phyloP scores from a whole-genome alignment of 2,797 vertebrate species.

The Helostoma temminkii region DNA sequence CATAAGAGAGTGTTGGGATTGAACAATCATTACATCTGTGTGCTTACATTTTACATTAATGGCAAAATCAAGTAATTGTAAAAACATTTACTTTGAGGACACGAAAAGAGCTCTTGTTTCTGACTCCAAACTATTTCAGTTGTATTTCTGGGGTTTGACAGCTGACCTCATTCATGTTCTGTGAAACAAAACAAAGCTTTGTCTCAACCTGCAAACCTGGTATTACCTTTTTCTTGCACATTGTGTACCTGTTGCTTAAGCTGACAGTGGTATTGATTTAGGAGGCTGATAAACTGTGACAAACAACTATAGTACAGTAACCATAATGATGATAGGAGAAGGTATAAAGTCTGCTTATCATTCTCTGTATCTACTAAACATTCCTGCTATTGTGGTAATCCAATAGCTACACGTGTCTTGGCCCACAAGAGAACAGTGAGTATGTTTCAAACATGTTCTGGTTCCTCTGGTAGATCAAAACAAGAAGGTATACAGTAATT shows the following conservation, averaged over 20 bases:
- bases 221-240: slow-evolving; percentile 1
- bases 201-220: slow-evolving; percentile 18
- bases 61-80: slow-evolving; percentile 38
- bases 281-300: slow-evolving; percentile 28
- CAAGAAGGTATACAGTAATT: too few relatives aligned
- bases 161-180: slow-evolving; percentile 37
- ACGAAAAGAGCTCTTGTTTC: slow-evolving; percentile 26
- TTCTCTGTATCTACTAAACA: slow-evolving; percentile 39
- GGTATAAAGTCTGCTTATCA: too few relatives aligned
- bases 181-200: slow-evolving; percentile 39
- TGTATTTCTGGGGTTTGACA: slow-evolving; percentile 47
- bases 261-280: slow-evolving; percentile 15
- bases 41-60: slow-evolving; percentile 30
- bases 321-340: slow-evolving; percentile 11
- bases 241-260: slow-evolving; percentile 16
- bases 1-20: slow-evolving; percentile 24
- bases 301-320: slow-evolving; percentile 21
- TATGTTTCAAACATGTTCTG: neutral
- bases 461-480: too few relatives aligned
- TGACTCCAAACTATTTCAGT: slow-evolving; percentile 24
- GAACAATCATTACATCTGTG: slow-evolving; percentile 2
- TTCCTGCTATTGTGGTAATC: slow-evolving; percentile 57
- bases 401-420: slow-evolving; percentile 44
- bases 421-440: slow-evolving; percentile 6
- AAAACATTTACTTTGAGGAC: slow-evolving; percentile 32